A percentile compares a stretch with the other conserved stretches of the same genome.
Evolutionary conservation across 2,797 vertebrate species (phyloP).

Genomic region (Pteropus rufus): DNA sequence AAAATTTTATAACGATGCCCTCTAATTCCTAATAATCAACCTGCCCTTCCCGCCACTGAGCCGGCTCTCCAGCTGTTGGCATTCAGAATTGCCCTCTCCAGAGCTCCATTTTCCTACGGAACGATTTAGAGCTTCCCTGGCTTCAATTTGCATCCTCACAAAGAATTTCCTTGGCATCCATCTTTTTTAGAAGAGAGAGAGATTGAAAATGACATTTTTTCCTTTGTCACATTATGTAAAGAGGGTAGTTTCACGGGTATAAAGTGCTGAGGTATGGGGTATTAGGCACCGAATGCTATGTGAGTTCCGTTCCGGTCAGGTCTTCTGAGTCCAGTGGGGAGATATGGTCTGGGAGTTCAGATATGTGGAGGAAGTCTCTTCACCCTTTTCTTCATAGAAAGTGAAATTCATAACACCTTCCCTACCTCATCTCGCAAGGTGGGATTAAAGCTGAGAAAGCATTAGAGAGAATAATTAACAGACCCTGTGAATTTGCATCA

Average conservation of each 20-base stretch:
- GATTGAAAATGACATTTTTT: not conserved
- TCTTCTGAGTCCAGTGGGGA: not conserved
- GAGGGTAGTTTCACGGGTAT: not conserved
- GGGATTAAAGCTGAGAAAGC: not conserved
- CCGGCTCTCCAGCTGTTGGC: not conserved
- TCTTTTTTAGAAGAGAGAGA: not conserved
- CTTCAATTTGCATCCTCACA: not conserved
- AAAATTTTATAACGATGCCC: not conserved
- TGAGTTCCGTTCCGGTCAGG: not conserved
- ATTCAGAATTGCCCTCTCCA: not conserved
- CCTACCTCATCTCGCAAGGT: not conserved
- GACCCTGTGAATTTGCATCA: not conserved
- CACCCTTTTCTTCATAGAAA: not conserved
- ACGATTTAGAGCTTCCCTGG: not conserved
- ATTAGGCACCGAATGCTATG: not conserved
- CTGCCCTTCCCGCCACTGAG: not conserved
- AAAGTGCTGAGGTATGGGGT: not conserved
- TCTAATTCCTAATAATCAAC: not conserved
- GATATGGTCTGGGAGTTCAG: not conserved
- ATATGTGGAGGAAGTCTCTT: not conserved
- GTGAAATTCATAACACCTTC: not conserved
- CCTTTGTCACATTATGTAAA: not conserved
- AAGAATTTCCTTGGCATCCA: not conserved
- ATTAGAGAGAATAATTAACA: not conserved
- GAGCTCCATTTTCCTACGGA: not conserved